Conservation (phyloP, 2,888 invertebrate species). For the Eupeodes latifasciatus region DNA sequence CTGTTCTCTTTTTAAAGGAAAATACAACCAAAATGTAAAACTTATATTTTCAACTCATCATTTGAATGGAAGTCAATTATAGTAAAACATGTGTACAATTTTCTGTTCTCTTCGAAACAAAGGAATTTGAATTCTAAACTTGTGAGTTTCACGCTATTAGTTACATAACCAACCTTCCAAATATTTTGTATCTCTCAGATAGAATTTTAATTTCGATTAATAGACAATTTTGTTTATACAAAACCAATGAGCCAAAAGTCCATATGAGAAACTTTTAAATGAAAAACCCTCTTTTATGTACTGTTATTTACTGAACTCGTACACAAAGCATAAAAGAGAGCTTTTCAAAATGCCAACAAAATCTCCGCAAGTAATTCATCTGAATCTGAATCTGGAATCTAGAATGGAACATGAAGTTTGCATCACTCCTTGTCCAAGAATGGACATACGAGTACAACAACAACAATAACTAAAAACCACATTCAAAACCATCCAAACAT, state of each 20-base stretch:
- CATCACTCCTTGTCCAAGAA: constrained; percentile 6
- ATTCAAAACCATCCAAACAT: constrained; percentile 5
- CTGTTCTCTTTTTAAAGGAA: too few species aligned
- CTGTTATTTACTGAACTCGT: too few species aligned
- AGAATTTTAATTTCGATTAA: too few species aligned
- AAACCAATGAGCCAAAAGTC: neutral
- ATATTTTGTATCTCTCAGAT: too few species aligned
- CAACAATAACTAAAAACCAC: neutral
- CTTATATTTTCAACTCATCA: too few species aligned
- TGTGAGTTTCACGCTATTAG: too few species aligned
- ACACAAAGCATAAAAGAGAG: neutral
- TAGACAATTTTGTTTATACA: neutral
- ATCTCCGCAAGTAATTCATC: constrained; percentile 1
- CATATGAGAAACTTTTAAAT: neutral
- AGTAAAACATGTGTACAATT: too few species aligned
- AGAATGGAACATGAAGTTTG: constrained; percentile 8
- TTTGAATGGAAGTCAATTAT: too few species aligned
- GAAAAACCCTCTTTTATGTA: neutral
- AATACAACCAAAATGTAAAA: too few species aligned
- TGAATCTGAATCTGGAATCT: neutral
- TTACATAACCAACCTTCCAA: too few species aligned
- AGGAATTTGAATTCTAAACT: too few species aligned
- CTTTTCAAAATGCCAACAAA: neutral
- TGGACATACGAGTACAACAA: neutral
- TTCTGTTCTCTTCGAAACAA: too few species aligned